Percentiles rank a stretch among this genome's conserved stretches.
phyloP scores from a whole-genome alignment of 1,140 invertebrate species.

The Drosophila micromelanica region DNA sequence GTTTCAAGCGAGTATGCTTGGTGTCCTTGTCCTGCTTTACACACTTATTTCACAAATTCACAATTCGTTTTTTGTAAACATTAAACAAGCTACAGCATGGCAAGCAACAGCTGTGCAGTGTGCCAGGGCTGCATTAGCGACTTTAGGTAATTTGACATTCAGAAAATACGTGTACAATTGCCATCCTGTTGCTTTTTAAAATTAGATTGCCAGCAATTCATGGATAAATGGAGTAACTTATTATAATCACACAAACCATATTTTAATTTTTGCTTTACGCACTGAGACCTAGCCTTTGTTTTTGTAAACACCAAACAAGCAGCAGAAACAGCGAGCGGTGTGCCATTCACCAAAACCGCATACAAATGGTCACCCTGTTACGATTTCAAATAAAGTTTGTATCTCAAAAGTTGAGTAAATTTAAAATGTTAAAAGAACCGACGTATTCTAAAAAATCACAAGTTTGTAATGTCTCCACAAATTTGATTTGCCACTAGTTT shows the following conservation, averaged over 20 bases:
- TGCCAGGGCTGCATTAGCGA: conserved; percentile 19
- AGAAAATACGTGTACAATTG: not conserved
- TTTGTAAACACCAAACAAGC: too few relatives aligned
- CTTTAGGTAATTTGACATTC: not conserved
- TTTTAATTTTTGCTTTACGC: too few relatives aligned
- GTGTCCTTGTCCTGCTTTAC: not conserved
- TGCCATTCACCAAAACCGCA: too few relatives aligned
- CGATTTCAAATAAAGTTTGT: too few relatives aligned
- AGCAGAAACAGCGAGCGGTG: too few relatives aligned
- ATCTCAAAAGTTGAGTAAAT: too few relatives aligned
- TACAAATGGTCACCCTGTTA: too few relatives aligned
- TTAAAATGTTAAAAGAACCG: too few relatives aligned
- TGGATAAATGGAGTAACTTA: not conserved
- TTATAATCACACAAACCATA: too few relatives aligned
- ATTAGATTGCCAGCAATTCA: not conserved
- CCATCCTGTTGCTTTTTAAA: not conserved
- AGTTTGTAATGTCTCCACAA: not conserved
- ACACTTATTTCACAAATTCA: conserved; percentile 4
- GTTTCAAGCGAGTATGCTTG: not conserved
- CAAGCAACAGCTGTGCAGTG: conserved; percentile 40
- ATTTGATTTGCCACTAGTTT: conserved; percentile 2
- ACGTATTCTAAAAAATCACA: not conserved
- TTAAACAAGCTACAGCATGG: conserved; percentile 40
- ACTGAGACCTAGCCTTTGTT: too few relatives aligned
- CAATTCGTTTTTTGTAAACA: conserved; percentile 30